These are phyloP conservation scores for Ectemnius lituratus DNA, from an alignment of 2,888 invertebrate species.

Conservation along the genomic window DNA sequence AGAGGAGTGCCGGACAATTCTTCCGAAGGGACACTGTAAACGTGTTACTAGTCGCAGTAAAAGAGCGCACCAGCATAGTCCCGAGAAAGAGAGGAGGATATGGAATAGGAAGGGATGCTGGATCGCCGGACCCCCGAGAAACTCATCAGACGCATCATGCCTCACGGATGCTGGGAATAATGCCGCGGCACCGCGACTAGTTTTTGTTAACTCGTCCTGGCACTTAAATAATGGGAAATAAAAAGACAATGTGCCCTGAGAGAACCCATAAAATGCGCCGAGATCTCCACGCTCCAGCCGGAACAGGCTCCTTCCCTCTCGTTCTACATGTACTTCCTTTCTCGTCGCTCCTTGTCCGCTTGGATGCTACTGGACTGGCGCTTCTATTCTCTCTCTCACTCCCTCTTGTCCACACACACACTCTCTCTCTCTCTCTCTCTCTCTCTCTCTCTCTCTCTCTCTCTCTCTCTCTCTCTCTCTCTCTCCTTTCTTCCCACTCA, in stretches of 20 bases:
- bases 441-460: conserved; percentile 26
- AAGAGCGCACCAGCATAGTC: conserved; percentile 20
- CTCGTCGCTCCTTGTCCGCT: conserved; percentile 17
- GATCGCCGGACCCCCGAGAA: conserved; percentile 37
- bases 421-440: conserved; percentile 27
- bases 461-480: conserved; percentile 22
- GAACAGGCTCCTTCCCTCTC: conserved; percentile 39
- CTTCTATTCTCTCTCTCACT: conserved; percentile 28
- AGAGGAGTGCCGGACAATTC: conserved; percentile 35
- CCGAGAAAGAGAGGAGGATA: conserved; percentile 29
- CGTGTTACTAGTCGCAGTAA: conserved; percentile 40
- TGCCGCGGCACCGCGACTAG: conserved; percentile 47
- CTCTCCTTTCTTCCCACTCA: conserved; percentile 24
- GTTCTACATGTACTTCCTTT: conserved; percentile 4
- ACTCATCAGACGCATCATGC: conserved; percentile 50
- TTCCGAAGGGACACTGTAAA: conserved; percentile 29
- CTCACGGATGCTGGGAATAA: conserved; percentile 52
- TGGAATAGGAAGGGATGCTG: conserved; percentile 23
- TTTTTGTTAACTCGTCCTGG: conserved; percentile 59
- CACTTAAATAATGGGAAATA: conserved; percentile 64
- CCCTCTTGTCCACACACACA: background rate
- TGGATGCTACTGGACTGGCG: conserved; percentile 16
- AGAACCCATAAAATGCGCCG: conserved; percentile 56
- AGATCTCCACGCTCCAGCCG: conserved; percentile 28
- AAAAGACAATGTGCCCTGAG: conserved; percentile 60